These are phyloP conservation scores for Hystrix brachyura DNA, from an alignment of 2,113 vertebrate species.

Conservation along the genomic window DNA sequence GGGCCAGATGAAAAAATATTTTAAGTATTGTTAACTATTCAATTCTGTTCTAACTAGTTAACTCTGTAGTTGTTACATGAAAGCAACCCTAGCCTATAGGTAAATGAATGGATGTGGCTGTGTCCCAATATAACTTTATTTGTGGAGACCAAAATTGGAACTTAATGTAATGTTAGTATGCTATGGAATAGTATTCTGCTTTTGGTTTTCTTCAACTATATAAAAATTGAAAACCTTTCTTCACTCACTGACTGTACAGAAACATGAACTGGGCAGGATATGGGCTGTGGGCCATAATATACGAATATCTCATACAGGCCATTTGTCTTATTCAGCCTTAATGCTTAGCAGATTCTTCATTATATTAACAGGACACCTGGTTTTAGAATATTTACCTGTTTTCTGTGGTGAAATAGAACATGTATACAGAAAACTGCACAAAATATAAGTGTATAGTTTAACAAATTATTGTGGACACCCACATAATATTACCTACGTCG, in stretches of 20 bases:
- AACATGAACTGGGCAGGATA: neutral
- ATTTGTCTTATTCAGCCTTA: neutral
- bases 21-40: neutral
- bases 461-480: neutral
- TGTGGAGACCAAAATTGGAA: neutral
- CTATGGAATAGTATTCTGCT: neutral
- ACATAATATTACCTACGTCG: neutral
- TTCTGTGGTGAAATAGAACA: neutral
- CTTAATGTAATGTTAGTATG: neutral
- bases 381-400: neutral
- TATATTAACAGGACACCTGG: neutral
- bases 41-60: neutral
- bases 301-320: neutral
- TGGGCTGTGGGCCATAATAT: neutral
- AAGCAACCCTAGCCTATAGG: neutral
- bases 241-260: neutral
- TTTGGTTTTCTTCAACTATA: neutral
- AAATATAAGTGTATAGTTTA: neutral
- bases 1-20: neutral
- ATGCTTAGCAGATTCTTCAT: neutral
- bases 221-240: constrained; percentile 6
- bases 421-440: neutral
- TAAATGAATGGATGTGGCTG: neutral
- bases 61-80: neutral
- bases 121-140: neutral